Base-by-base conservation (phyloP, 2,797 vertebrate species). In the Takifugu rubripes region DNA sequence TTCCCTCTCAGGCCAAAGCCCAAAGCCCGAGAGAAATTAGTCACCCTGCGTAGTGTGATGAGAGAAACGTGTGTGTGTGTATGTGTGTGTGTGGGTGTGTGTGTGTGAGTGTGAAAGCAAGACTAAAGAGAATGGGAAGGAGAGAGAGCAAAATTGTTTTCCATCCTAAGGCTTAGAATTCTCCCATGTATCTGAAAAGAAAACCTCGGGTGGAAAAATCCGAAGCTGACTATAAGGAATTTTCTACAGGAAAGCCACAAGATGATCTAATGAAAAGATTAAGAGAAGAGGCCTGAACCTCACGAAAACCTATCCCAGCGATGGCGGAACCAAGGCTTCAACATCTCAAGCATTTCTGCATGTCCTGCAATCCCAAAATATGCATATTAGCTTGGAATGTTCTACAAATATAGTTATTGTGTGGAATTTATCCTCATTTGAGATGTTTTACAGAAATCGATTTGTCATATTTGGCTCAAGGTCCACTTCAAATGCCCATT, bases 21-120 rank as follows among this genome's bases (percentile, higher is more conserved):
- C 78, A 88, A 87, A 86, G 75, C 89, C 87, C 89, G 79, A 11
- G 87, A 91, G 90, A 91, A 91, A 91, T 92, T 89, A 89, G 86
- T 84, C 85, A 83, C 78, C 74, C 72, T 33, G 62, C 78, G 68
- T 59, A 43, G 66, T 59, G 68, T 54, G 69, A 63, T 61, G 75
- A 70, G 61, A 66, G 63, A 75, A 60, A 44, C 59, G 2, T 8
- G 21, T 48, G 40, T 59, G 62, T 56, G 66, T 56, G 54, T 50
- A 49, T 46, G 58, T 53, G 61, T 31, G 60, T n/a, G 36, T 48
- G 50, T 62, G 54, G n/a, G 51, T 26, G 25, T 26, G 21, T 54
- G 64, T 55, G 60, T 45, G 48, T 49, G 49, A 4, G 45, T 14
- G 10, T 17, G 62, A 14, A 17, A 56, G 42, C 53, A 47, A 68